These are phyloP conservation scores for Lucifuga dentata DNA, from an alignment of 2,113 vertebrate species.

Conservation along the genomic window DNA sequence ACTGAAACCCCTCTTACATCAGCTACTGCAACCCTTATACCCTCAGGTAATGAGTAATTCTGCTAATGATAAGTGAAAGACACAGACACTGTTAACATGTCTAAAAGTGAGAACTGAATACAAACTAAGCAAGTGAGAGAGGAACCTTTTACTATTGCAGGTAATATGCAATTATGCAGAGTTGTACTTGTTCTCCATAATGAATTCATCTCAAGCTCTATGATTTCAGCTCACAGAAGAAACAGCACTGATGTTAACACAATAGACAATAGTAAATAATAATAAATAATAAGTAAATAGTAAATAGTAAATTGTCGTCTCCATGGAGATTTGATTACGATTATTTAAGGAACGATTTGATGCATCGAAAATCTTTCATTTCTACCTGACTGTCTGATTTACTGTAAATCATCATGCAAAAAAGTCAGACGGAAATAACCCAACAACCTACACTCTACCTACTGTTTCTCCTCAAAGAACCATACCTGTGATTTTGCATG, in stretches of 20 bases:
- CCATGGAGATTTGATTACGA: no score
- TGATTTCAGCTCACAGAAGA: not conserved
- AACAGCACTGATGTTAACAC: no score
- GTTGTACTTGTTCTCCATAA: not conserved
- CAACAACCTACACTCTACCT: no score
- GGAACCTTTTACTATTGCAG: slow-evolving; percentile 8
- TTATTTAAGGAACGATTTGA: no score
- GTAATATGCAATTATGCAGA: not conserved
- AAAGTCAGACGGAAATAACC: no score
- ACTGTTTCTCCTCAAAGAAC: not conserved
- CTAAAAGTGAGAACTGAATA: slow-evolving; percentile 52
- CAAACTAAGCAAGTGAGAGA: slow-evolving; percentile 38
- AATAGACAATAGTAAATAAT: no score
- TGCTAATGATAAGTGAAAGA: slow-evolving; percentile 69
- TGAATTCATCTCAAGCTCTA: not conserved
- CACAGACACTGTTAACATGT: slow-evolving; percentile 48
- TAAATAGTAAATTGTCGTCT: no score
- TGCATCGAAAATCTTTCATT: no score
- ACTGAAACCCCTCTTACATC: slow-evolving; percentile 58
- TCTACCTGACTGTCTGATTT: no score
- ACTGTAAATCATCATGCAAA: no score
- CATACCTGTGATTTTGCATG: no score
- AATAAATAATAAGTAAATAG: no score
- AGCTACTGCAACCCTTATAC: slow-evolving; percentile 35
- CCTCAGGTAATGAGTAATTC: slow-evolving; percentile 69